Base-by-base conservation (phyloP, 2,113 vertebrate species). In the Platanista minor region DNA sequence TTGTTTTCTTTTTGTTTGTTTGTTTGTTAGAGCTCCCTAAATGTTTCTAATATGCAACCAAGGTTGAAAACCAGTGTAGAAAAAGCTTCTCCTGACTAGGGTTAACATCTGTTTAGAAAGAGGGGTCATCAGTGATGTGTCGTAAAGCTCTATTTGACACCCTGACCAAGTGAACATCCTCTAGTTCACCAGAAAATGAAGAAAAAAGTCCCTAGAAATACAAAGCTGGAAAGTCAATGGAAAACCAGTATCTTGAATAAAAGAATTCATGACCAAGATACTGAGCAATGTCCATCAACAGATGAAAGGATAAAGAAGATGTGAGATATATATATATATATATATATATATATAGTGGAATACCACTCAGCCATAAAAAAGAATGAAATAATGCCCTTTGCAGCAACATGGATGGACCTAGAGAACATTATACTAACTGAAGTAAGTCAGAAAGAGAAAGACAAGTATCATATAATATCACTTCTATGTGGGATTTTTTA, bases 241-340 rank as follows among this genome's bases (percentile, higher is more conserved):
- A 96, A 85, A 96, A 66, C 17, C 25, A 57, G 29, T 57, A 54
- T 25, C 39, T 67, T 81, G 39, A 31, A 62, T 46, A 75, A 97
- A 52, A 91, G 83, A 92, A 95, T 86, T 77, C 15, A 41, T 94
- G 85, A 87, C 33, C 25, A 85, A 81, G 96, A 82, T 49, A 78
- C 6, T 82, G 74, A 97, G 25, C 23, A 66, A 23, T n/a, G 33
- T 23, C 49, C 3, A 14, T 54, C 49, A 7, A n/a, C 49, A 78
- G 33, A 78, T n/a, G 49, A 78, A 54, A 20, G 46, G 18, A 52
- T n/a, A 78, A 78, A 78, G 72, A 75, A 75, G 18, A 78, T n/a
- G 75, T 52, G 10, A 18, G 7, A 31, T 49, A 49, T 49, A 4
- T 49, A 49, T 49, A 14, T 49, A 12, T 46, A 46, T 46, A 46